Conservation (phyloP, 2,113 vertebrate genomes). For the Xiphorhynchus elegans region DNA sequence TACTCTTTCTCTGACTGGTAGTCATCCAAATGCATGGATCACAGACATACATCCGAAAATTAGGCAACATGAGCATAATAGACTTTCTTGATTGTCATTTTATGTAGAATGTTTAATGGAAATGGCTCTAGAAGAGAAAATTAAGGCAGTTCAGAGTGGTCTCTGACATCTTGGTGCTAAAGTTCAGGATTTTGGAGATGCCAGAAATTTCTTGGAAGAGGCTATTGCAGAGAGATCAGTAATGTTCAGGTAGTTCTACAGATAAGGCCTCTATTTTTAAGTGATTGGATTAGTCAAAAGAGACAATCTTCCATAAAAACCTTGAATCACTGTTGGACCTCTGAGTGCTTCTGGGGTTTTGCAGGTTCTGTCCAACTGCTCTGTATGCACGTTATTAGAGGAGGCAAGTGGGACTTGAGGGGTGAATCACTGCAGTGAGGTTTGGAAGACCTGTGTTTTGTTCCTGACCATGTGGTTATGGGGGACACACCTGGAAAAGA, state of each 20-base stretch:
- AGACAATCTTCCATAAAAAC: background rate
- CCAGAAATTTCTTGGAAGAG: background rate
- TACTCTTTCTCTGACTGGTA: background rate
- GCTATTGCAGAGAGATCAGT: background rate
- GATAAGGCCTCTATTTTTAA: background rate
- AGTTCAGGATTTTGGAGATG: background rate
- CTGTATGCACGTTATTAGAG: background rate
- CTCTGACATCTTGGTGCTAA: background rate
- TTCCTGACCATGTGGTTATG: background rate
- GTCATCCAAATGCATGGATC: background rate
- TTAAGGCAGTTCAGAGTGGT: background rate
- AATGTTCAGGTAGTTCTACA: background rate
- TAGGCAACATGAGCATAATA: background rate
- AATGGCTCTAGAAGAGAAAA: background rate
- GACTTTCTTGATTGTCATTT: background rate
- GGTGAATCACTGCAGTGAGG: background rate
- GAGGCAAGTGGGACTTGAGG: background rate
- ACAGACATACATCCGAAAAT: background rate
- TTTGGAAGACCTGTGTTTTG: background rate
- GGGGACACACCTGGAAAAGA: background rate
- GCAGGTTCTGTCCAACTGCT: background rate
- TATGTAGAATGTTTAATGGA: background rate
- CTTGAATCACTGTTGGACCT: background rate
- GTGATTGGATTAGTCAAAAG: background rate
- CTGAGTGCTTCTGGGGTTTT: background rate